Base-by-base conservation (phyloP, 2,113 vertebrate genomes). In the Gnathonemus echidnorhynchus region DNA sequence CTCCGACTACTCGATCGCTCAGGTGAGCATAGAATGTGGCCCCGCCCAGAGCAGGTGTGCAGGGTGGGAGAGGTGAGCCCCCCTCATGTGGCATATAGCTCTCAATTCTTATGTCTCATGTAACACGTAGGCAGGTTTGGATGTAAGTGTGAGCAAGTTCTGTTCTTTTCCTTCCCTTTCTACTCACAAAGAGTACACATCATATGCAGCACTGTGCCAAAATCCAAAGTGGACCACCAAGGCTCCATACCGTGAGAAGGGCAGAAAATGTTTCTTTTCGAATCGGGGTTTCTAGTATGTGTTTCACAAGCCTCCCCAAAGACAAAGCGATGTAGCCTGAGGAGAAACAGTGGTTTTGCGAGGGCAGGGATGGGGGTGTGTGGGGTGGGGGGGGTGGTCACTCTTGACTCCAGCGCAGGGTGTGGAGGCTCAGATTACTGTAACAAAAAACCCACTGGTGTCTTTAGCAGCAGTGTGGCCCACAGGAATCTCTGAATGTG, bases 1-100 rank as follows among this genome's bases (percentile, higher is more conserved):
- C 88, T 99, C 98, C 0, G 98, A 99, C 92, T 99, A 99, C 94
- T 99, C 98, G n/a, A 99, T 99, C 91, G 98, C 98, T 66, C 98
- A 99, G 97, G 98, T 99, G 92, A 91, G 86, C 58, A 35, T 35
- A 35, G 50, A 17, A 77, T 1, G 21, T 48, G 42, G 27, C 5
- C 8, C 6, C 11, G 1, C n/a, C 31, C 39, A 15, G 48, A 31
- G 88, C 74, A 80, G 88, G 31, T n/a, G 27, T 77, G 88, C 48
- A 56, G 74, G 46, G 74, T n/a, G 42, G n/a, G 48, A 15, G 70
- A 52, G 88, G 74, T 83, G 45, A 50, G 17, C 21, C 21, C 1
- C 19, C 3, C 45, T 17, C 50, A 85, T 74, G 48, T 53, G 70
- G 35, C 42, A 31, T 19, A 7, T 45, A 10, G 10, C 21, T 15